phyloP scores from a whole-genome alignment of 2,113 vertebrate species.

The Ammodytes marinus region DNA sequence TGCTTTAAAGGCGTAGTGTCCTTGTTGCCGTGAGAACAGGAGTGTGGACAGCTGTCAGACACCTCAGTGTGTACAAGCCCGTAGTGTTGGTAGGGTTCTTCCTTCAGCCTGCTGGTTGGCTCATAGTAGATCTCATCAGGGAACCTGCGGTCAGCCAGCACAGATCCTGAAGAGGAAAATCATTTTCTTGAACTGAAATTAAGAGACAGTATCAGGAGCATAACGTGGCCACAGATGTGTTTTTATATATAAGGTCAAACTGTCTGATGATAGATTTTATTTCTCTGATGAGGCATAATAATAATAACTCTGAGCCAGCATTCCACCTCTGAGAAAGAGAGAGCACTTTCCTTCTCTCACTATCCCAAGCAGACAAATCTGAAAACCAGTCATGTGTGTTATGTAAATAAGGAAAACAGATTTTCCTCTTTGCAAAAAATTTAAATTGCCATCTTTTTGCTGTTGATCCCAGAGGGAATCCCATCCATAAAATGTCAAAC shows the following conservation, averaged over 20 bases:
- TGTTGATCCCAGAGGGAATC: not conserved
- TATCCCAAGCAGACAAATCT: not conserved
- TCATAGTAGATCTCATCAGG: slow-evolving; percentile 73
- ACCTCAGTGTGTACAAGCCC: slow-evolving; percentile 67
- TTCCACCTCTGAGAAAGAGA: not conserved
- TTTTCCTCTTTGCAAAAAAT: not conserved
- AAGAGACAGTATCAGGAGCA: not conserved
- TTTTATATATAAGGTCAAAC: not conserved
- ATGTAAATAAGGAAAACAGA: not conserved
- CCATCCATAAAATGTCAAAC: not conserved
- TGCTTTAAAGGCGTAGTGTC: slow-evolving; percentile 79
- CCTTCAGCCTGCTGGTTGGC: slow-evolving; percentile 82
- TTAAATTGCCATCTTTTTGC: not conserved
- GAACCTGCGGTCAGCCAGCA: slow-evolving; percentile 71
- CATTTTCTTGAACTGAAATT: not conserved
- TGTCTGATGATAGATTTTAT: not conserved
- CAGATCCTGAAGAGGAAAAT: slow-evolving; percentile 51
- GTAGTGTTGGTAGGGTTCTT: slow-evolving; percentile 80
- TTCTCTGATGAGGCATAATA: not conserved
- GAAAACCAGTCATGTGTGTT: not conserved
- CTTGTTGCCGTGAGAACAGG: slow-evolving; percentile 68
- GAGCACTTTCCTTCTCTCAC: too few relatives aligned
- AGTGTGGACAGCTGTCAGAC: slow-evolving; percentile 53
- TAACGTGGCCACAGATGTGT: not conserved
- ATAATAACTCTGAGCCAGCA: not conserved